Base-by-base conservation (phyloP, 2,113 vertebrate genomes). In the Eretmochelys imbricata region DNA sequence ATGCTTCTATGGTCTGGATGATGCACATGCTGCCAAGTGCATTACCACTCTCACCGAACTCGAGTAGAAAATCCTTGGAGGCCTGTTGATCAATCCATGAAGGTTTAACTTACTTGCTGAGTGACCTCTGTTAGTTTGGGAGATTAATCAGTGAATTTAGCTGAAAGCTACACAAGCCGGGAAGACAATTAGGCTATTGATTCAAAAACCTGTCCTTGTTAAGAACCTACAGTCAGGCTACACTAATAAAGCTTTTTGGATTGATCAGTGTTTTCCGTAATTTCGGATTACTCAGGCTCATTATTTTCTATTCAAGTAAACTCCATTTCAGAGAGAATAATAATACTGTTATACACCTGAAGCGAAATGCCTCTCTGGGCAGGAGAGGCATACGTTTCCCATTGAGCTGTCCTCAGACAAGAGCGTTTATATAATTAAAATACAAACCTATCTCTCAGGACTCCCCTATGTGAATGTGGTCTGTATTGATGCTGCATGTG, bases 171-270 rank as follows among this genome's bases (percentile, higher is more conserved):
- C 91, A 84, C 51, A 57, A 94, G 82, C 82, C 87, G 82, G 51
- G 83, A 86, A 86, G 88, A 72, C 89, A 92, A 95, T 93, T 90
- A 95, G 85, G 88, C 5, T 91, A 93, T 95, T 20, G 94, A 96
- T 89, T 62, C 14, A 25, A 65, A 91, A 80, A 49, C 27, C 80
- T 84, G 87, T 16, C 79, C 54, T 69, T 93, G 78, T 93, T 84
- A 89, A 87, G 49, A 85, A 42, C 89, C 22, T 51, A 55, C 48
- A 87, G 82, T 10, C 42, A 22, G 82, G 50, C 62, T 42, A 12
- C 29, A 78, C 72, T 93, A 94, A 86, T 86, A 75, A 91, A 91
- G 86, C 88, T 35, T 4, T 65, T 19, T 1, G 75, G 59, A 42
- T 35, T 85, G 72, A 89, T 85, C 83, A 54, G 1, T 10, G 1